These are phyloP conservation scores for Aphaenogaster rudis DNA, from an alignment of 1,140 invertebrate genomes.

Conservation along the genomic window DNA sequence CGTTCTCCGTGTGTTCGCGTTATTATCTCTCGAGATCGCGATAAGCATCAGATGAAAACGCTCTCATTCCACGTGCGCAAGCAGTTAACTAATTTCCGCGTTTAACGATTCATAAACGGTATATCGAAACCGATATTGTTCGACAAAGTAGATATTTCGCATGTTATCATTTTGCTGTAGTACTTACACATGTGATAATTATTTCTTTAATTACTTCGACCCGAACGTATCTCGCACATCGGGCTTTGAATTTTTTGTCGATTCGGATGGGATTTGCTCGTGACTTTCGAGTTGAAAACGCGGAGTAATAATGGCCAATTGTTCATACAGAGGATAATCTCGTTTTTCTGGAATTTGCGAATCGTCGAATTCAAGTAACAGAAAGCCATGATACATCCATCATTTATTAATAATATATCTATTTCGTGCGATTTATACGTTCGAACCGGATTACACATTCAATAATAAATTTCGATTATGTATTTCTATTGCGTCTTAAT, in stretches of 20 bases:
- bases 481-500: conserved; percentile 16
- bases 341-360: neutral
- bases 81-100: neutral
- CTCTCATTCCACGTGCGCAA: neutral
- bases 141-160: neutral
- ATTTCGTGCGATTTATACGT: neutral
- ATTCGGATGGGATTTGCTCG: neutral
- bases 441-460: neutral
- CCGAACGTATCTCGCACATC: neutral
- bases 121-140: neutral
- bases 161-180: neutral
- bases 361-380: conserved; percentile 3
- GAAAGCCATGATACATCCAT: neutral
- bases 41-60: neutral
- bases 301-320: neutral
- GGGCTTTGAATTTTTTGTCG: neutral
- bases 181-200: neutral
- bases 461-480: neutral
- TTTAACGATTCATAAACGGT: neutral
- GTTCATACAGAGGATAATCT: neutral
- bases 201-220: neutral
- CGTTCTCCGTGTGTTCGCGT: neutral
- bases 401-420: neutral
- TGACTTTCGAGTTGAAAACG: neutral
- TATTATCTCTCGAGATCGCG: conserved; percentile 2